Conservation (phyloP, 2,888 invertebrate species). For the Orthosia incerta region DNA sequence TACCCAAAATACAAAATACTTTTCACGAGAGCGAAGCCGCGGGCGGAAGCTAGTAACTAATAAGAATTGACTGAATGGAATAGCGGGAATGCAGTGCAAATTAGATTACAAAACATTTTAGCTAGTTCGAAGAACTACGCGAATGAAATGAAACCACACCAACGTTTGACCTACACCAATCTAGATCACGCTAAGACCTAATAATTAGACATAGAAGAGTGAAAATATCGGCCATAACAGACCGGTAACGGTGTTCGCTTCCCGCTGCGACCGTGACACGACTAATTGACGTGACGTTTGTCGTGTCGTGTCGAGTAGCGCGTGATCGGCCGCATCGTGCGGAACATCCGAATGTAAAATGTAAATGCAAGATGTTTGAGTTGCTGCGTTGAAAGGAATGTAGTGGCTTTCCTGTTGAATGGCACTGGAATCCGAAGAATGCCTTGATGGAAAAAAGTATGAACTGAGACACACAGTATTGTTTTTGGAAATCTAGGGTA, state of each 20-base stretch:
- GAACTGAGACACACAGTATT: not conserved
- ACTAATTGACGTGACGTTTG: constrained; percentile 69
- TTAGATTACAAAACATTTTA: not conserved
- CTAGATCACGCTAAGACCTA: constrained; percentile 7
- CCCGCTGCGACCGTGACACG: constrained; percentile 61
- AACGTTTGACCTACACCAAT: constrained; percentile 12
- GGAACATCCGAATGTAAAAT: constrained; percentile 47
- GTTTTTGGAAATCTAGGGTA: not conserved
- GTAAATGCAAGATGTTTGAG: constrained; percentile 21
- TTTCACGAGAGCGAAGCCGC: too few relatives aligned
- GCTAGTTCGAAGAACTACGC: too few relatives aligned
- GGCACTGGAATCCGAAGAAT: not conserved
- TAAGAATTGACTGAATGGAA: not conserved
- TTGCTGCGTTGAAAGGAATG: constrained; percentile 24
- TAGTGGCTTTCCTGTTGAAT: not conserved
- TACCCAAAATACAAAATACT: too few relatives aligned
- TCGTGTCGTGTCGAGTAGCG: constrained; percentile 45
- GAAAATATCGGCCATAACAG: constrained; percentile 48
- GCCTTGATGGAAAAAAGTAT: too few relatives aligned
- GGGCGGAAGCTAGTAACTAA: not conserved
- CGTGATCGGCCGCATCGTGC: constrained; percentile 58
- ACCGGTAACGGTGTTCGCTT: constrained; percentile 45
- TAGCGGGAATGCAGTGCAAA: not conserved
- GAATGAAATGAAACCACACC: not conserved
- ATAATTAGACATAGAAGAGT: constrained; percentile 19